phyloP scores from a whole-genome alignment of 2,113 vertebrate species.

The Pogona vitticeps region DNA sequence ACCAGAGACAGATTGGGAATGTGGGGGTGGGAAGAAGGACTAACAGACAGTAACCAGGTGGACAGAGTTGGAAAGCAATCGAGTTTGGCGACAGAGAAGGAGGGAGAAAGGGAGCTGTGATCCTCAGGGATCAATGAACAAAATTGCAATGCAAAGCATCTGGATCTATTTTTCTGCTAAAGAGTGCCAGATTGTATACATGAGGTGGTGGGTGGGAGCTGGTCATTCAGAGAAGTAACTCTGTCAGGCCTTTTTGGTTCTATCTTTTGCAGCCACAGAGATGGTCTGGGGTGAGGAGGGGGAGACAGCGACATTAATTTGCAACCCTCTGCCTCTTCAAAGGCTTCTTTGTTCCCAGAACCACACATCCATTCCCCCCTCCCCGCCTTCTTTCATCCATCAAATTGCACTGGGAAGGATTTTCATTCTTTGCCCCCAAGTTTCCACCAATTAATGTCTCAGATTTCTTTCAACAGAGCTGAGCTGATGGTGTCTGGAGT shows the following conservation, averaged over 20 bases:
- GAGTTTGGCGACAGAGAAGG: conserved; percentile 11
- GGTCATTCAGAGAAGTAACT: neutral
- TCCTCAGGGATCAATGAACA: fast-evolving
- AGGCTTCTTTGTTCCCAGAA: conserved; percentile 47
- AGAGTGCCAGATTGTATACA: neutral
- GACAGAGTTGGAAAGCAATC: neutral
- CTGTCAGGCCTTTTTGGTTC: neutral
- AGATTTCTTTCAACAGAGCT: conserved; percentile 12
- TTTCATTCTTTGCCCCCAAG: neutral
- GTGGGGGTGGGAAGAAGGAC: neutral
- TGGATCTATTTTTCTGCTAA: neutral
- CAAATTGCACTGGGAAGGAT: neutral
- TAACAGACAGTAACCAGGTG: neutral
- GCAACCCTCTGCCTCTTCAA: conserved; percentile 31
- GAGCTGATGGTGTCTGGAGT: neutral
- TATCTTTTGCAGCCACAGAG: conserved; percentile 11
- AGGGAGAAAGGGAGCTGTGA: neutral
- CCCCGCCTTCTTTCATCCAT: conserved; percentile 15
- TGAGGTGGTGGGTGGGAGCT: neutral
- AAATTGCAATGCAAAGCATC: neutral
- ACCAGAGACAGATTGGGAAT: neutral
- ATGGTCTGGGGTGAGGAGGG: neutral
- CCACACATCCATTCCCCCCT: conserved; percentile 7
- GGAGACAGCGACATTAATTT: conserved; percentile 35
- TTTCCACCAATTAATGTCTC: conserved; percentile 21